Conservation (phyloP, 2,888 invertebrate genomes). For the Drosophila suboccidentalis region DNA sequence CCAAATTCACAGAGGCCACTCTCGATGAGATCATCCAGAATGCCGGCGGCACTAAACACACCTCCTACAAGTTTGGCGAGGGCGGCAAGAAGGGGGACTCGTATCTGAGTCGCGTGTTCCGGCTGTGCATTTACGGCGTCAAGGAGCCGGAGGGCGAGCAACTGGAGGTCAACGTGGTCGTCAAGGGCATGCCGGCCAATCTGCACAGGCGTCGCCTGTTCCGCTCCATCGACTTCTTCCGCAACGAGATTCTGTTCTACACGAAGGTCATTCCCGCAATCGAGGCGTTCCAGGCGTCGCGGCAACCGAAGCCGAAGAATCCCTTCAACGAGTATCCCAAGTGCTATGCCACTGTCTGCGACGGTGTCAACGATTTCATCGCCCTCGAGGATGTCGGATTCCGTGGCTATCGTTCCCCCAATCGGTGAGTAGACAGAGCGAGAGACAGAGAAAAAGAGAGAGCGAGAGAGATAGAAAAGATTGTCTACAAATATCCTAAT, state of each 20-base stretch:
- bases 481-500: not conserved
- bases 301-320: conserved; percentile 80
- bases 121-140: conserved; percentile 87
- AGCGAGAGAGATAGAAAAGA: not conserved
- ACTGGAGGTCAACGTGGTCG: conserved; percentile 87
- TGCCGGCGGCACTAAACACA: conserved; percentile 83
- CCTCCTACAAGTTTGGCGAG: conserved; percentile 85
- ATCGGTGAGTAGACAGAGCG: conserved; percentile 66
- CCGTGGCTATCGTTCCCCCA: conserved; percentile 86
- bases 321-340: conserved; percentile 87
- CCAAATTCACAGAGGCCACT: conserved; percentile 85
- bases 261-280: conserved; percentile 82
- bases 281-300: conserved; percentile 80
- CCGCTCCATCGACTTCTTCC: conserved; percentile 89
- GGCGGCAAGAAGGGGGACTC: conserved; percentile 89
- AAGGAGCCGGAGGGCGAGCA: conserved; percentile 57
- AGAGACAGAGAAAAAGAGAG: too few relatives aligned
- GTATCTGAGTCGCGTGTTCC: conserved; percentile 89
- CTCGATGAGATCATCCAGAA: conserved; percentile 85
- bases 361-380: conserved; percentile 87
- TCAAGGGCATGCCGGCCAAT: conserved; percentile 90
- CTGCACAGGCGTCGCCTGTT: conserved; percentile 88
- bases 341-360: conserved; percentile 86
- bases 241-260: conserved; percentile 90
- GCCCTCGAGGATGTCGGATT: conserved; percentile 87